phyloP scores from a whole-genome alignment of 2,113 vertebrate genomes.

The Hepsetus odoe region DNA sequence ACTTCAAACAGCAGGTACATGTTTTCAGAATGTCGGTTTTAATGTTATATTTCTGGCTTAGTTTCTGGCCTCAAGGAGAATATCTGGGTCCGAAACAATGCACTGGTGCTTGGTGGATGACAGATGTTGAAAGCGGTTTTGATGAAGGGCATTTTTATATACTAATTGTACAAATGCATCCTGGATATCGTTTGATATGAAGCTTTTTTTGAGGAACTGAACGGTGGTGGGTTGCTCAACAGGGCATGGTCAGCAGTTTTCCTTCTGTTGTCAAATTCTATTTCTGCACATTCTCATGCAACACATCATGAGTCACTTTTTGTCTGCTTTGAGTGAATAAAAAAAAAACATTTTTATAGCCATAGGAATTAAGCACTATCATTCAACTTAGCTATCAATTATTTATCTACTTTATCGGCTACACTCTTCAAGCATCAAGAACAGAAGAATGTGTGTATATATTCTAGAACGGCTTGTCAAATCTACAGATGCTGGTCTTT shows the following conservation, averaged over 20 bases:
- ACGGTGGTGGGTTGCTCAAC: not conserved
- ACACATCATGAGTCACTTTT: not conserved
- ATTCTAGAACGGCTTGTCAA: too few species aligned
- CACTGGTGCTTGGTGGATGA: constrained; percentile 72
- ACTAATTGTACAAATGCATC: too few species aligned
- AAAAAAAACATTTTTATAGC: too few species aligned
- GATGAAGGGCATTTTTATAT: not conserved
- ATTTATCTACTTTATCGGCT: too few species aligned
- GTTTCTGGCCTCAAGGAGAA: too few species aligned
- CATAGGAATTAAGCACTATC: too few species aligned
- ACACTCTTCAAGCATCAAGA: too few species aligned
- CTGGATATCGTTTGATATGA: not conserved
- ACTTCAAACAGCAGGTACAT: constrained; percentile 97
- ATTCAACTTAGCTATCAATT: too few species aligned
- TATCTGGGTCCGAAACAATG: too few species aligned
- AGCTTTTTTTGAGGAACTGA: not conserved
- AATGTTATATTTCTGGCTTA: constrained; percentile 69
- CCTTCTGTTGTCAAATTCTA: not conserved
- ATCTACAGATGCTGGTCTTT: too few species aligned
- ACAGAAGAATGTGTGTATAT: too few species aligned
- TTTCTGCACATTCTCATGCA: not conserved
- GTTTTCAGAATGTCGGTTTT: too few species aligned
- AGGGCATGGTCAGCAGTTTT: not conserved
- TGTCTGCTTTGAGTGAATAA: not conserved
- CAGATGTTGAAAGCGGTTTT: constrained; percentile 30